Conservation (phyloP, 2,113 vertebrate genomes). For the Ochotona curzoniae region DNA sequence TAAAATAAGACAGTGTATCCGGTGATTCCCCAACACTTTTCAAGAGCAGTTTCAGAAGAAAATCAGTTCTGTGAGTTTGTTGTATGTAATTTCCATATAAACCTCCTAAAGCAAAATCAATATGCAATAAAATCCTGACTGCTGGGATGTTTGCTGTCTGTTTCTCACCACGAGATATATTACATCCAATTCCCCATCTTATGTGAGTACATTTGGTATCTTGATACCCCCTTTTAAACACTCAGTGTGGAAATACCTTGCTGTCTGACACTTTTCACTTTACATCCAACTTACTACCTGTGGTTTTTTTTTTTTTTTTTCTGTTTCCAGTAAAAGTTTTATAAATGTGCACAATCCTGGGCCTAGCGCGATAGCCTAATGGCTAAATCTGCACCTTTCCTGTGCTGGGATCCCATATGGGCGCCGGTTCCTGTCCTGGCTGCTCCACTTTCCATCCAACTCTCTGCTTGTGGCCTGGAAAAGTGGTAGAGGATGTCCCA, state of each 20-base stretch:
- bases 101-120: conserved; percentile 72
- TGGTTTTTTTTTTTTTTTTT: too few relatives aligned
- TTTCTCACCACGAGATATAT: not conserved
- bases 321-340: conserved; percentile 1
- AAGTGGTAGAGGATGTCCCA: too few relatives aligned
- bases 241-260: not conserved
- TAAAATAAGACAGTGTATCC: conserved; percentile 29
- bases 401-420: too few relatives aligned
- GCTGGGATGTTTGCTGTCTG: not conserved
- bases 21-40: conserved; percentile 46
- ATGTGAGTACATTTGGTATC: not conserved
- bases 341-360: not conserved
- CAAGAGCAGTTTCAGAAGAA: conserved; percentile 57
- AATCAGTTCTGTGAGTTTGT: conserved; percentile 59
- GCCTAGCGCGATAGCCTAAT: not conserved
- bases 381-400: too few relatives aligned
- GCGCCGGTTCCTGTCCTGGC: too few relatives aligned
- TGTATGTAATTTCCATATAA: conserved; percentile 55
- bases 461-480: too few relatives aligned
- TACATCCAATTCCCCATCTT: not conserved
- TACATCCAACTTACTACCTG: not conserved
- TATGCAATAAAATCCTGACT: conserved; percentile 47
- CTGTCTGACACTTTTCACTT: not conserved
- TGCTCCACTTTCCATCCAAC: too few relatives aligned
- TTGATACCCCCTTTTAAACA: not conserved